Conservation (phyloP, 2,888 invertebrate species). For the Epinotia ramella region DNA sequence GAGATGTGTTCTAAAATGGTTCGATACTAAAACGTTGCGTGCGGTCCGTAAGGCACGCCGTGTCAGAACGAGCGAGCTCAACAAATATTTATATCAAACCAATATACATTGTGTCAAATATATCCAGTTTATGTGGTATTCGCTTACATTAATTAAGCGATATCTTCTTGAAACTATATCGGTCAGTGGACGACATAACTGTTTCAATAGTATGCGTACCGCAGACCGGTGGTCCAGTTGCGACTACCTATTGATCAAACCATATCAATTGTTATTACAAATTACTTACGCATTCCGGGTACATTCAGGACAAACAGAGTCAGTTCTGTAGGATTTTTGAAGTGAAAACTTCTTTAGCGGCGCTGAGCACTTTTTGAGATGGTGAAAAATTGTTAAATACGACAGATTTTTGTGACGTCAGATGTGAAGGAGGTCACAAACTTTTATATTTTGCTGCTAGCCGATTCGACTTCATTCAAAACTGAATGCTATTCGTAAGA, state of each 20-base stretch:
- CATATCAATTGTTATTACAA: constrained; percentile 34
- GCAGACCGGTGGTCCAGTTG: constrained; percentile 55
- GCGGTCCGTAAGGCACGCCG: too few relatives aligned
- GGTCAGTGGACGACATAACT: constrained; percentile 61
- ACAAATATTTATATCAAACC: neutral
- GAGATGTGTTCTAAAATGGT: too few relatives aligned
- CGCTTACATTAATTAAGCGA: neutral
- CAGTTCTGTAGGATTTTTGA: neutral
- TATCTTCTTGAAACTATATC: constrained; percentile 7
- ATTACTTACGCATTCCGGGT: constrained; percentile 35
- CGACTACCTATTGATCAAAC: constrained; percentile 44
- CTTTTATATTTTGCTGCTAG: too few relatives aligned
- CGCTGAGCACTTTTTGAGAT: too few relatives aligned
- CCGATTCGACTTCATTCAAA: too few relatives aligned
- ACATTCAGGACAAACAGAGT: neutral
- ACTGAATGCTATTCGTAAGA: too few relatives aligned
- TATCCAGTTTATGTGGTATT: neutral
- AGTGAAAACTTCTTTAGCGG: too few relatives aligned
- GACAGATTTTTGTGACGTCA: too few relatives aligned
- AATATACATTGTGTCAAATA: neutral
- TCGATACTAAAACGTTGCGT: too few relatives aligned
- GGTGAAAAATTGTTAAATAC: too few relatives aligned
- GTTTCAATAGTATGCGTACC: constrained; percentile 60
- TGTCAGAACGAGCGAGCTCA: too few relatives aligned
- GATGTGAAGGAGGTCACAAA: too few relatives aligned